phyloP scores from a whole-genome alignment of 2,797 vertebrate species.

The Austrolebias charrua region DNA sequence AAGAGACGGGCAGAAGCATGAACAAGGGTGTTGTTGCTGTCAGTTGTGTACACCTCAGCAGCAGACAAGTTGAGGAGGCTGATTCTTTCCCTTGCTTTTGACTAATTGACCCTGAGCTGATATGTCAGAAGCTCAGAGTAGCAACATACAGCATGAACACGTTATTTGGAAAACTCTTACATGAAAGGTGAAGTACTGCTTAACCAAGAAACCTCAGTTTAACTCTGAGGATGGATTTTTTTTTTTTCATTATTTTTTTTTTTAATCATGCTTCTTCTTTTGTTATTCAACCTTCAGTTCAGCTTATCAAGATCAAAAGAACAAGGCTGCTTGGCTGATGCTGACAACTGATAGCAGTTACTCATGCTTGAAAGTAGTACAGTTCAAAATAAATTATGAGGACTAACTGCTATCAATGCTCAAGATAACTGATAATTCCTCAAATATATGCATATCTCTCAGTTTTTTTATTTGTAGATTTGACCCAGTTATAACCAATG shows the following conservation, averaged over 20 bases:
- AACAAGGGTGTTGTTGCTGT: conserved; percentile 57
- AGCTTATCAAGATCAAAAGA: conserved; percentile 1
- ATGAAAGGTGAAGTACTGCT: conserved; percentile 25
- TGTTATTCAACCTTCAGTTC: not conserved
- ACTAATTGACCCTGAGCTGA: conserved; percentile 75
- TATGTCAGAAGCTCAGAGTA: conserved; percentile 52
- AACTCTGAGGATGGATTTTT: conserved; percentile 4
- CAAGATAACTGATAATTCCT: conserved; percentile 6
- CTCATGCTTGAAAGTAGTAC: conserved; percentile 32
- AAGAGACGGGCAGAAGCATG: conserved; percentile 63
- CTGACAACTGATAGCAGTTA: conserved; percentile 30
- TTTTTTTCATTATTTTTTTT: not conserved
- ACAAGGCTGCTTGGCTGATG: conserved; percentile 8
- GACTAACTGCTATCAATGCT: conserved; percentile 18
- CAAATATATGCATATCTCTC: no score
- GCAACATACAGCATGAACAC: conserved; percentile 27
- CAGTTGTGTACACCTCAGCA: conserved; percentile 60
- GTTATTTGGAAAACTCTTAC: conserved; percentile 29
- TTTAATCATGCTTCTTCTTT: not conserved
- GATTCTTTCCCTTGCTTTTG: conserved; percentile 40
- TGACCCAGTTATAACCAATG: no score
- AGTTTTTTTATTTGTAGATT: no score
- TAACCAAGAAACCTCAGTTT: conserved; percentile 33
- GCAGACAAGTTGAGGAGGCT: conserved; percentile 48
- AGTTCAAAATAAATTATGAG: conserved; percentile 19